phyloP scores from a whole-genome alignment of 2,888 invertebrate species.

The Craniophora ligustri region DNA sequence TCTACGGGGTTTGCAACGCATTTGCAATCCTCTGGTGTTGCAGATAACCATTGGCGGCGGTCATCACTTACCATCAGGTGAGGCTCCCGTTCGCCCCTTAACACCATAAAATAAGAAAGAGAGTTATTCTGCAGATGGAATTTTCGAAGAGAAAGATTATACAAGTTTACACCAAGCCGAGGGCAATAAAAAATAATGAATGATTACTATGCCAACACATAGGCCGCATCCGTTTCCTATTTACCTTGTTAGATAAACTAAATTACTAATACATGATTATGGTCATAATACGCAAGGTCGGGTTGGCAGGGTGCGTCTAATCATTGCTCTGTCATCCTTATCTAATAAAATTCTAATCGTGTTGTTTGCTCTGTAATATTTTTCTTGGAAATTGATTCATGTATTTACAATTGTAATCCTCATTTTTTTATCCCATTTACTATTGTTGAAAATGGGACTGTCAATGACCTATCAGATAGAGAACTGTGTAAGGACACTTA shows the following conservation, averaged over 20 bases:
- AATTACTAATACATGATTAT: conserved; percentile 32
- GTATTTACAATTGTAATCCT: too few species aligned
- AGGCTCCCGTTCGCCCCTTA: too few species aligned
- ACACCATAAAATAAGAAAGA: too few species aligned
- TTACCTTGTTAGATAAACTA: conserved; percentile 42
- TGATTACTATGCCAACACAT: background rate
- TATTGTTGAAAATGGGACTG: background rate
- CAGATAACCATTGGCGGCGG: too few species aligned
- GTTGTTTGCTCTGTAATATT: conserved; percentile 7
- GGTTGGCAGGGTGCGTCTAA: conserved; percentile 19
- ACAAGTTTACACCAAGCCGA: background rate
- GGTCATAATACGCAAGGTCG: conserved; percentile 34
- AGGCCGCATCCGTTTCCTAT: conserved; percentile 37
- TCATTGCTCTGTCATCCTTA: conserved; percentile 30
- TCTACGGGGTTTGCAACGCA: too few species aligned
- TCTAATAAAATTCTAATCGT: conserved; percentile 12
- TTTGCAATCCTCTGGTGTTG: too few species aligned
- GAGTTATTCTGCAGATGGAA: background rate
- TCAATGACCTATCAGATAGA: too few species aligned
- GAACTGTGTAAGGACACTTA: too few species aligned
- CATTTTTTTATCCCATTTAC: too few species aligned
- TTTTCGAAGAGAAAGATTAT: background rate
- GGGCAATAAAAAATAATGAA: background rate
- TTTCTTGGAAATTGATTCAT: background rate
- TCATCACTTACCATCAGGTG: too few species aligned